Conservation (phyloP, 2,888 invertebrate species). For the Muschampia plurimacula region DNA sequence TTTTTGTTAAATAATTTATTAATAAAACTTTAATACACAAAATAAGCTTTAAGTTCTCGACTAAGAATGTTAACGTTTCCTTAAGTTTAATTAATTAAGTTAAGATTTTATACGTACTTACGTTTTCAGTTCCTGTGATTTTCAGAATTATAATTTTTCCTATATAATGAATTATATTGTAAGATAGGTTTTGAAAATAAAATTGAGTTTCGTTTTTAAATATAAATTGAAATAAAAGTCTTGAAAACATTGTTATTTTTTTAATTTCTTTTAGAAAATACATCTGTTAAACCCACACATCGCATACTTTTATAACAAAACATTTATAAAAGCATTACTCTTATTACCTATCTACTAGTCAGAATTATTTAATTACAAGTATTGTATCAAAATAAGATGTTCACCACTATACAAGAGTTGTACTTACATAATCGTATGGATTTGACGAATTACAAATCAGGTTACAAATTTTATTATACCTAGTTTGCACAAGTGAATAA, state of each 20-base stretch:
- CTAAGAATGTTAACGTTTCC: slow-evolving; percentile 16
- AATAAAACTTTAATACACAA: slow-evolving; percentile 3
- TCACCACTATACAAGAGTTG: neutral
- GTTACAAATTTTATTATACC: neutral
- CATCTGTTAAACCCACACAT: slow-evolving; percentile 20
- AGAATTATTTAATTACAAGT: neutral
- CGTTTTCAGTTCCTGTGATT: slow-evolving; percentile 25
- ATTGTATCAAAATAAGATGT: neutral
- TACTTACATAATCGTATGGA: neutral
- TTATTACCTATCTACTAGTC: slow-evolving; percentile 46
- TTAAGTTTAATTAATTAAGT: slow-evolving; percentile 2
- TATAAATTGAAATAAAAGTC: slow-evolving; percentile 10
- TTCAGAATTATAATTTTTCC: slow-evolving; percentile 7
- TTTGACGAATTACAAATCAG: neutral
- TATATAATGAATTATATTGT: too few species aligned
- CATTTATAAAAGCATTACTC: slow-evolving; percentile 47
- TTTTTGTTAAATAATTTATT: slow-evolving; percentile 3
- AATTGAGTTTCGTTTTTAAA: neutral
- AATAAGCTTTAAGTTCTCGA: slow-evolving; percentile 25
- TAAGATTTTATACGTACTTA: neutral
- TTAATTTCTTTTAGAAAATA: slow-evolving; percentile 25
- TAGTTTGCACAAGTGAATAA: too few species aligned
- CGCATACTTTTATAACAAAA: slow-evolving; percentile 24
- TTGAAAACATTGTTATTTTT: slow-evolving; percentile 9
- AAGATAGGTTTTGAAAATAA: too few species aligned